phyloP scores from a whole-genome alignment of 2,888 invertebrate species.

The Platerodrilus igneus region DNA sequence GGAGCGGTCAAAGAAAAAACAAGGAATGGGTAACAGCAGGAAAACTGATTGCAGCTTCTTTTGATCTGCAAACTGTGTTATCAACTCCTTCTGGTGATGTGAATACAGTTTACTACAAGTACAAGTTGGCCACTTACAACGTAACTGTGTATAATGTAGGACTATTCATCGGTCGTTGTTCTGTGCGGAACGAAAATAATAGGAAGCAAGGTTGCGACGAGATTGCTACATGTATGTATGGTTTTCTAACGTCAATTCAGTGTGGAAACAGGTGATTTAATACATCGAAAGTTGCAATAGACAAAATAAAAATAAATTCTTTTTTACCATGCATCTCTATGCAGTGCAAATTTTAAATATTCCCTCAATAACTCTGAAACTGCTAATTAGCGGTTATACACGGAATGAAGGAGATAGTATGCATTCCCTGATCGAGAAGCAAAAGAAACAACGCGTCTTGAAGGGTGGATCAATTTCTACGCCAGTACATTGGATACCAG shows the following conservation, averaged over 20 bases:
- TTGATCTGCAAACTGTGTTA: conserved; percentile 22
- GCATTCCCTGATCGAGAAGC: conserved; percentile 2
- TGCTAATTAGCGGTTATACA: neutral
- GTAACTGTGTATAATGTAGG: conserved; percentile 18
- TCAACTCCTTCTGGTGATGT: conserved; percentile 18
- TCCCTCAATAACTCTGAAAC: neutral
- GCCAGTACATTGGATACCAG: neutral
- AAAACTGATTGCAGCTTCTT: conserved; percentile 14
- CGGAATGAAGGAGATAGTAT: conserved; percentile 2
- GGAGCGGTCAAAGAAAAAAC: conserved; percentile 17
- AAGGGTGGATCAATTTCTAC: neutral
- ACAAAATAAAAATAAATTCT: conserved; percentile 1
- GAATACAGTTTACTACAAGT: conserved; percentile 24
- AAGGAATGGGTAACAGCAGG: conserved; percentile 7
- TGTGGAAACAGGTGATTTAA: too few species aligned
- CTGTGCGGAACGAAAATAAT: conserved; percentile 29
- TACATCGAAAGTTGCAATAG: too few species aligned
- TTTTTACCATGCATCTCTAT: neutral
- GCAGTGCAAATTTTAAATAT: neutral
- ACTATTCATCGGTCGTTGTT: conserved; percentile 20
- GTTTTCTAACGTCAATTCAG: too few species aligned
- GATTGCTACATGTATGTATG: conserved; percentile 29
- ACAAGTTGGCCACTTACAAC: conserved; percentile 20
- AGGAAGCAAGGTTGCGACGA: conserved; percentile 27
- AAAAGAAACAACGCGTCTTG: conserved; percentile 1